These are phyloP conservation scores for Nestor notabilis DNA, from an alignment of 2,113 vertebrate genomes.

Conservation along the genomic window DNA sequence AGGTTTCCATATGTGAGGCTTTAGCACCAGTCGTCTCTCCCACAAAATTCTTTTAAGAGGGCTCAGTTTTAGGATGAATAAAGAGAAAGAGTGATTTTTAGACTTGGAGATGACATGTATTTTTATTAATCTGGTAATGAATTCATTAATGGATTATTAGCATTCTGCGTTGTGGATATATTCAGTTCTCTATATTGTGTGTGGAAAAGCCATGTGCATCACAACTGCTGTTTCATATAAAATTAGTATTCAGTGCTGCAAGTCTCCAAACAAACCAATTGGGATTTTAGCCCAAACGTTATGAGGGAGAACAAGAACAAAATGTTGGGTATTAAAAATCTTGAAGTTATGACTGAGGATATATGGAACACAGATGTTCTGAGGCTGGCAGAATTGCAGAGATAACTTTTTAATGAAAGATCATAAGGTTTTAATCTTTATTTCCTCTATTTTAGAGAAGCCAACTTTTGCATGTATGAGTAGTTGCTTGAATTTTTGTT, in stretches of 20 bases:
- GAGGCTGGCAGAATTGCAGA: not conserved
- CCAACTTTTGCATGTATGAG: not conserved
- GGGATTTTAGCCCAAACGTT: slow-evolving; percentile 43
- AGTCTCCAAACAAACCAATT: not conserved
- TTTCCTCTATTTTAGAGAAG: not conserved
- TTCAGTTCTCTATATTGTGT: not conserved
- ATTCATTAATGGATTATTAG: not conserved
- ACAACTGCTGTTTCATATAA: not conserved
- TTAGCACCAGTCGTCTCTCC: not conserved
- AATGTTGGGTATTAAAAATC: slow-evolving; percentile 40
- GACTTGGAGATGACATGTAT: not conserved
- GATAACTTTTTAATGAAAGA: slow-evolving; percentile 1
- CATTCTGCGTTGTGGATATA: not conserved
- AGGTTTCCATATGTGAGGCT: not conserved
- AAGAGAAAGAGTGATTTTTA: not conserved
- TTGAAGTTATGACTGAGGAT: not conserved
- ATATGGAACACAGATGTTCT: slow-evolving; percentile 38
- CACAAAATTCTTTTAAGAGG: not conserved
- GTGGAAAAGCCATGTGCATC: not conserved
- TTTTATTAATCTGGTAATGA: not conserved
- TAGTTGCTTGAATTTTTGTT: not conserved
- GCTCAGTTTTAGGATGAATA: not conserved
- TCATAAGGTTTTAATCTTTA: not conserved
- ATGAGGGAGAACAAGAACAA: slow-evolving; percentile 16
- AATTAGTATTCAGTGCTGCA: slow-evolving; percentile 17